Percentiles rank a stretch among this genome's conserved stretches.
Conservation (phyloP, 2,113 vertebrate species). For the Paramormyrops kingsleyae region DNA sequence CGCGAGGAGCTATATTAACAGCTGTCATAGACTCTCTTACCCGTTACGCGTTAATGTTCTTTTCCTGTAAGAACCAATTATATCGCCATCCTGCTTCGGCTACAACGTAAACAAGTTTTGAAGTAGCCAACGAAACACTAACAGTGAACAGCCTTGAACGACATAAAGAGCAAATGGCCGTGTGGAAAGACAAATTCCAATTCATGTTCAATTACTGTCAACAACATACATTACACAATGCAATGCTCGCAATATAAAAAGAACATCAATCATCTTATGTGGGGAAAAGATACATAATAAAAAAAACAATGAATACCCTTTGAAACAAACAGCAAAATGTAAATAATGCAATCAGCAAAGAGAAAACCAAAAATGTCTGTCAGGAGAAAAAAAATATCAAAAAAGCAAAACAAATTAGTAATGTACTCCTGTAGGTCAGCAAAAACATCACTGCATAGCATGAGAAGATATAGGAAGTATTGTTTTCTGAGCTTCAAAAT, state of each 20-base stretch:
- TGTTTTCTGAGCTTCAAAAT: neutral
- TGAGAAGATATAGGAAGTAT: neutral
- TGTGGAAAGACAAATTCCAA: neutral
- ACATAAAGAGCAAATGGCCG: neutral
- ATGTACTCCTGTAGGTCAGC: neutral
- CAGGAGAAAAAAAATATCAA: neutral
- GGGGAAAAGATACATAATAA: neutral
- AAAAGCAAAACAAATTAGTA: neutral
- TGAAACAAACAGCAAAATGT: neutral
- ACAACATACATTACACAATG: neutral
- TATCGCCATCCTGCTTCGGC: neutral
- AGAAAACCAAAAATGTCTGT: neutral
- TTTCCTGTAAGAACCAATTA: slow-evolving; percentile 4
- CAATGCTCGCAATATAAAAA: neutral
- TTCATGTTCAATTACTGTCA: slow-evolving; percentile 6
- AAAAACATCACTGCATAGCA: neutral
- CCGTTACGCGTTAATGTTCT: neutral
- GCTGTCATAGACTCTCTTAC: slow-evolving; percentile 1
- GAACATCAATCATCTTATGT: neutral
- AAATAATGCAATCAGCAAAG: neutral
- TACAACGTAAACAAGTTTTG: neutral
- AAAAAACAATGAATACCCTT: neutral
- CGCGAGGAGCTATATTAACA: neutral
- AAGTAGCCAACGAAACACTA: neutral
- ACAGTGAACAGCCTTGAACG: neutral